Evolutionary conservation across 2,888 invertebrate species (phyloP), one percentile per base, ranked within the genome.

Genomic region (Incurvaria masculella): DNA sequence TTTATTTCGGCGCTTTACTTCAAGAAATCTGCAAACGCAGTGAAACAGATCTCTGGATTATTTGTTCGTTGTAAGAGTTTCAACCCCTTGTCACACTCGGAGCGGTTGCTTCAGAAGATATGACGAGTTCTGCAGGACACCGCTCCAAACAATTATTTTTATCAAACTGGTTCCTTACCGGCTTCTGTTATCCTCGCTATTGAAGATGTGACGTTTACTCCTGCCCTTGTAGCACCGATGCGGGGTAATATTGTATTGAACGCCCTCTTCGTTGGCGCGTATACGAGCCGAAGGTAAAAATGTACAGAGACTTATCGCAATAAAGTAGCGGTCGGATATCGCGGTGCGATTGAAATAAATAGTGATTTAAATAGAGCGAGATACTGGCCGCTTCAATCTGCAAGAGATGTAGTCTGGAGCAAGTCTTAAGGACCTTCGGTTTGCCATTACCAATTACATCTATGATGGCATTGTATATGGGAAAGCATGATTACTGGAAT

Each of bases 381-480:
- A 64, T 65, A 66, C 64, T 62, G 69, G 65, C 68, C 64, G 61
- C 68, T 67, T 73, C 65, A 67, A 72, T 74, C 73, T 73, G 72
- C 14, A 3, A 11, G 11, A 3, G 14, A n/a, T 33, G 33, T 33
- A 33, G 33, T 33, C 33, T n/a, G n/a, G 14, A 14, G 33, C 23
- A 4, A 23, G 23, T 10, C 23, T 6, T 10, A 4, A 23, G 23
- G 23, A 23, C 23, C 23, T 6, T 10, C 23, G 10, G 23, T 4
- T n/a, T n/a, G n/a, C n/a, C n/a, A n/a, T n/a, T n/a, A n/a, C n/a
- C n/a, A n/a, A n/a, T n/a, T n/a, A n/a, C n/a, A n/a, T n/a, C n/a
- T n/a, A n/a, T n/a, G n/a, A n/a, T n/a, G n/a, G n/a, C n/a, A n/a
- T n/a, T n/a, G n/a, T n/a, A n/a, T n/a, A n/a, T n/a, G n/a, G n/a